These are phyloP conservation scores for Acanthurus leucopareius DNA, from an alignment of 2,797 vertebrate species.

Conservation along the genomic window DNA sequence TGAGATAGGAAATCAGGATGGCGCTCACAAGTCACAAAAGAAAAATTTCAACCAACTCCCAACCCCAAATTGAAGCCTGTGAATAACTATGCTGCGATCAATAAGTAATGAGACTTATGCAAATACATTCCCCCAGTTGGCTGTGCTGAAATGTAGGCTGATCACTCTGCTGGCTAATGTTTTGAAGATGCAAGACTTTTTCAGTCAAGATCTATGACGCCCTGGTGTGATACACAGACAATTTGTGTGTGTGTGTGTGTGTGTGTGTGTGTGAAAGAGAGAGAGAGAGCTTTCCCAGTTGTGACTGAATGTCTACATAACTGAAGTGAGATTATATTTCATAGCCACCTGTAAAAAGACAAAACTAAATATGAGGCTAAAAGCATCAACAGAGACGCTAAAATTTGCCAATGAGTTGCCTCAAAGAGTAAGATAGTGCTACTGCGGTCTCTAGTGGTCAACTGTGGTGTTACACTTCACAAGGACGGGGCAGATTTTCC, in stretches of 20 bases:
- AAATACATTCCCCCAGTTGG: slow-evolving; percentile 58
- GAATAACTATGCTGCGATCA: slow-evolving; percentile 53
- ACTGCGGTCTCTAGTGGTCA: slow-evolving; percentile 75
- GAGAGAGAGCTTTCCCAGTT: neutral
- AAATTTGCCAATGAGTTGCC: neutral
- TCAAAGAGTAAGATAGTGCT: slow-evolving; percentile 27
- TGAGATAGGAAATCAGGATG: neutral
- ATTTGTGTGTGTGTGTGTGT: neutral
- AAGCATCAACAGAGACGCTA: slow-evolving; percentile 9
- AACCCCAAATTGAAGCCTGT: slow-evolving; percentile 21
- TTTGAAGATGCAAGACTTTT: slow-evolving; percentile 66
- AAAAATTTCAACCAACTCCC: slow-evolving; percentile 25
- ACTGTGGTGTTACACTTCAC: slow-evolving; percentile 37
- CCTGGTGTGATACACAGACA: slow-evolving; percentile 43
- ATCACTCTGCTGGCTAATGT: slow-evolving; percentile 50
- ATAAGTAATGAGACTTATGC: slow-evolving; percentile 70
- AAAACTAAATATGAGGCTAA: slow-evolving; percentile 14
- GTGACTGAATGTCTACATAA: slow-evolving; percentile 24
- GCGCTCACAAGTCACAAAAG: slow-evolving; percentile 22
- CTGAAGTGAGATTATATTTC: slow-evolving; percentile 10
- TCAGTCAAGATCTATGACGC: slow-evolving; percentile 57
- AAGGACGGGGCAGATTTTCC: slow-evolving; percentile 1
- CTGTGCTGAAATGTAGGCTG: slow-evolving; percentile 36
- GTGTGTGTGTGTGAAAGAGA: neutral
- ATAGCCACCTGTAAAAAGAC: slow-evolving; percentile 30